Percentiles rank a stretch among this genome's conserved stretches.
These are phyloP conservation scores for Arctocebus calabarensis DNA, from an alignment of 2,797 vertebrate genomes.

Conservation along the genomic window DNA sequence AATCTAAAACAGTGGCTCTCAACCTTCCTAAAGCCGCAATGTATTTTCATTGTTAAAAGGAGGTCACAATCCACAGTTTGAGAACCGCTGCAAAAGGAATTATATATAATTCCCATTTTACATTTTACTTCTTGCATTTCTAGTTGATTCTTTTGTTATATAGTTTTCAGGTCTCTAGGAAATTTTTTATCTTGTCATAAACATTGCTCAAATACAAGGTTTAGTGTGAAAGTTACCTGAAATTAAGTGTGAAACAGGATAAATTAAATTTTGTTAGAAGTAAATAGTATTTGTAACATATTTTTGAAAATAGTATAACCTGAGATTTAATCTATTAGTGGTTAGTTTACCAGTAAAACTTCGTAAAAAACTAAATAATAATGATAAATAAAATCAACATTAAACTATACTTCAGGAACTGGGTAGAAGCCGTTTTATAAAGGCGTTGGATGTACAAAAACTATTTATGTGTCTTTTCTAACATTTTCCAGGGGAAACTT, in stretches of 20 bases:
- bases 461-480: conserved; percentile 40
- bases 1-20: neutral
- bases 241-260: neutral
- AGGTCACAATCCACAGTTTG: too few species aligned
- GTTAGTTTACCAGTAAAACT: neutral
- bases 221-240: neutral
- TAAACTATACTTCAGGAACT: neutral
- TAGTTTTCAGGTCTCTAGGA: neutral
- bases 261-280: neutral
- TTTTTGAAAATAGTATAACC: neutral
- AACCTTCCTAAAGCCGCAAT: too few species aligned
- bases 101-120: neutral
- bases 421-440: neutral
- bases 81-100: neutral
- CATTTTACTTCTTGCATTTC: neutral
- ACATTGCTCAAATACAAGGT: neutral
- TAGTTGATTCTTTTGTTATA: neutral
- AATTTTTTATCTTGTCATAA: neutral
- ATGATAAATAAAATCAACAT: neutral
- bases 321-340: neutral
- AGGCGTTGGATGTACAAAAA: neutral
- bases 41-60: too few species aligned
- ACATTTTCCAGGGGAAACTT: conserved; percentile 58
- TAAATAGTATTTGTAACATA: neutral
- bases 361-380: neutral